Evolutionary conservation across 2,888 invertebrate genomes (phyloP).

Genomic region (Zhuqinia jingwanae): DNA sequence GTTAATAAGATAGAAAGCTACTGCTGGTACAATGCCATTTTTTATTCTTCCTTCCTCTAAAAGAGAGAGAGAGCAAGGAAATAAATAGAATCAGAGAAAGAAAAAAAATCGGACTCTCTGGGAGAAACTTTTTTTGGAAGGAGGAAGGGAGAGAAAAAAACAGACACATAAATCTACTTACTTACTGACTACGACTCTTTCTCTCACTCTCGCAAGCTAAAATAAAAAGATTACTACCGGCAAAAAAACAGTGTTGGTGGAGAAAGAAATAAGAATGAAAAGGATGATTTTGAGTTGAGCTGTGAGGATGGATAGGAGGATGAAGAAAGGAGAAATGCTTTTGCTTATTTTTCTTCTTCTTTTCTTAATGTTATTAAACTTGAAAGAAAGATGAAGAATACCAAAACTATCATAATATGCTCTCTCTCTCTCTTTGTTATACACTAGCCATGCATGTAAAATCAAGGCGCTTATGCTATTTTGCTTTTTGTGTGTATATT

Average conservation of each 20-base stretch:
- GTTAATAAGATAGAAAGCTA: constrained; percentile 48
- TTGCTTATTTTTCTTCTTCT: neutral
- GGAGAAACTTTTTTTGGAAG: constrained; percentile 2
- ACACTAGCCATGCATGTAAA: too few relatives aligned
- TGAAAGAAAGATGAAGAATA: constrained; percentile 28
- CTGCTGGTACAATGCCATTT: constrained; percentile 3
- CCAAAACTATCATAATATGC: neutral
- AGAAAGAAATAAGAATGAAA: too few relatives aligned
- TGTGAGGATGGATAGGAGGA: neutral
- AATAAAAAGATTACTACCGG: constrained; percentile 40
- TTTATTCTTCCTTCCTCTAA: neutral
- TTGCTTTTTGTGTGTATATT: neutral
- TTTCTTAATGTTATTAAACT: constrained; percentile 62
- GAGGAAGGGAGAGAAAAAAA: constrained; percentile 34
- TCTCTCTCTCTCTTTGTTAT: neutral
- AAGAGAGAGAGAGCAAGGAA: neutral
- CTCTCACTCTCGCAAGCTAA: too few relatives aligned
- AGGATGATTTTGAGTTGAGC: neutral
- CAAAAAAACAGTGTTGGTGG: too few relatives aligned
- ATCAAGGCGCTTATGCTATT: too few relatives aligned
- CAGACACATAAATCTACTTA: constrained; percentile 43
- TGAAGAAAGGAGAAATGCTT: constrained; percentile 15
- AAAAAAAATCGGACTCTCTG: constrained; percentile 25
- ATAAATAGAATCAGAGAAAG: neutral
- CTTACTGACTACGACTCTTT: constrained; percentile 18